Percentiles rank a stretch among this genome's conserved stretches.
phyloP scores from a whole-genome alignment of 2,888 invertebrate genomes.

The Ethmia dodecea region DNA sequence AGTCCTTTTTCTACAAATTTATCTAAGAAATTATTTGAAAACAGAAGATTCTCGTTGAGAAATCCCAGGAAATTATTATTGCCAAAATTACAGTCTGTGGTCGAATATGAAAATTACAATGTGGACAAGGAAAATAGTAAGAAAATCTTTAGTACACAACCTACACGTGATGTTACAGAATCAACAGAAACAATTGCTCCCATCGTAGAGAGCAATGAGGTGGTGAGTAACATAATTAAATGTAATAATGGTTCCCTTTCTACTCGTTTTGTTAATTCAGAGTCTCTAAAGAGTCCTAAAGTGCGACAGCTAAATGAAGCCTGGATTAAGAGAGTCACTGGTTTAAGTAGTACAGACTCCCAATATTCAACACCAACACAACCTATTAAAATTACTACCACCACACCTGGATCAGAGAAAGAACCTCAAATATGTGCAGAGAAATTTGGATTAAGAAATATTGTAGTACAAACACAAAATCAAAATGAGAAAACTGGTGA shows the following conservation, averaged over 20 bases:
- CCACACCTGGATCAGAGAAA: too few relatives aligned
- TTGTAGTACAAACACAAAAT: slow-evolving; percentile 34
- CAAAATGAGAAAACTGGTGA: slow-evolving; percentile 53
- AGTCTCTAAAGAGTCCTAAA: slow-evolving; percentile 27
- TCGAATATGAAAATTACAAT: slow-evolving; percentile 22
- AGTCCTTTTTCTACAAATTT: slow-evolving; percentile 69
- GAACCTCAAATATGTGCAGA: slow-evolving; percentile 9
- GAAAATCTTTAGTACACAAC: slow-evolving; percentile 2
- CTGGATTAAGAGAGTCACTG: slow-evolving; percentile 68
- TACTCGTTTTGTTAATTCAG: neutral
- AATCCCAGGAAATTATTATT: slow-evolving; percentile 84
- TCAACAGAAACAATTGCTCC: slow-evolving; percentile 2
- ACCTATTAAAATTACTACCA: too few relatives aligned
- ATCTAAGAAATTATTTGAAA: slow-evolving; percentile 83
- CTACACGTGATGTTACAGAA: neutral
- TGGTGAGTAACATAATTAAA: neutral
- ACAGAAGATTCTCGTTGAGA: slow-evolving; percentile 82
- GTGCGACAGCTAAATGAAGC: slow-evolving; percentile 53
- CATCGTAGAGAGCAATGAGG: slow-evolving; percentile 8
- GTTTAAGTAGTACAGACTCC: slow-evolving; percentile 29
- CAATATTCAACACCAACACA: too few relatives aligned
- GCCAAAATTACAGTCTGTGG: slow-evolving; percentile 29
- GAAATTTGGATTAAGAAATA: slow-evolving; percentile 60
- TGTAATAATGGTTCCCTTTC: neutral
- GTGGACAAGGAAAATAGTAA: slow-evolving; percentile 18